Evolutionary conservation across 2,113 vertebrate genomes (phyloP), one percentile per base, ranked within the genome.

Genomic region (Elgaria multicarinata): DNA sequence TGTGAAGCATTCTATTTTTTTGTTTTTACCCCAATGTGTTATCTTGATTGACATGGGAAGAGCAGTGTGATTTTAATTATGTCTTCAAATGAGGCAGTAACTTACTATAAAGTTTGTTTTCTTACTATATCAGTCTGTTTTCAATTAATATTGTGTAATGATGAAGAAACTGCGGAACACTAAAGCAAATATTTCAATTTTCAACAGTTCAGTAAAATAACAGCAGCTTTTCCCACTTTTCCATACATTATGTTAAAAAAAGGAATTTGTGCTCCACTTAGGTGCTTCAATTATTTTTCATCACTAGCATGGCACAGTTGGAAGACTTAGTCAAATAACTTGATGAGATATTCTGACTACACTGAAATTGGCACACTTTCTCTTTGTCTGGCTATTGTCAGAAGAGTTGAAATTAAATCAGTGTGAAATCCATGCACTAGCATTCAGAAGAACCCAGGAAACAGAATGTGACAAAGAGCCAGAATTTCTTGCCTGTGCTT

Each of bases 311-410:
- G 0, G 5, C 28, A 4, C 31, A 71, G 55, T 53, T 72, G 44
- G 62, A 24, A 44, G 9, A 0, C 3, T 26, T 12, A 0, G 0
- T 50, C 2, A 0, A 7, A 46, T 44, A 28, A 16, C 42, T 31
- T 24, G 7, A 44, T 76, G 39, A 78, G 6, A 50, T 50, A 31
- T 46, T 50, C 42, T 12, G 26, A 50, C 26, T 26, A 78, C 24
- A 50, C 31, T 58, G 78, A 58, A 58, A 53, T 33, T 80, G 78
- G 77, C 50, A 80, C n/a, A 55, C 14, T 80, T 46, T 39, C 75
- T 76, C 42, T 28, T 42, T 20, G 7, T 58, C 78, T 80, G 50
- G 13, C 2, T n/a, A 58, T 10, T 18, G 31, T 79, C 14, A 53
- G 75, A 76, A 12, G 31, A 53, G 50, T 31, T 33, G 31, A 55